Conservation (phyloP, 2,888 invertebrate genomes). For the Xestia rhomboidea region DNA sequence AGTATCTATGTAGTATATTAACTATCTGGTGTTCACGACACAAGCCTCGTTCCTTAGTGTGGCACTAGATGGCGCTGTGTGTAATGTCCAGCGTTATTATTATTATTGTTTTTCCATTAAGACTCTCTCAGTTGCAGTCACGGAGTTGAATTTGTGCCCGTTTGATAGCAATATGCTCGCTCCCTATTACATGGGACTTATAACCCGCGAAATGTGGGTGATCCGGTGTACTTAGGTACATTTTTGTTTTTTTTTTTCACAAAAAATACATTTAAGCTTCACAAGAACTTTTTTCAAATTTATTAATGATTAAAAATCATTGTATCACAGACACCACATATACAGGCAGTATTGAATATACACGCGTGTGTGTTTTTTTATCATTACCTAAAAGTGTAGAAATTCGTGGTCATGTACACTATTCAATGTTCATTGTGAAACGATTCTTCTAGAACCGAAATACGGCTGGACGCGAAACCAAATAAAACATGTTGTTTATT, state of each 20-base stretch:
- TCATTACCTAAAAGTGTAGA: not conserved
- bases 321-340: too few relatives aligned
- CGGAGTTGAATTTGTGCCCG: not conserved
- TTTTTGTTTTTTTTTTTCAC: too few relatives aligned
- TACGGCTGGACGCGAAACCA: not conserved
- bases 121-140: not conserved
- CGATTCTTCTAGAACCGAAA: not conserved
- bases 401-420: not conserved
- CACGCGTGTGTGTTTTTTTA: not conserved
- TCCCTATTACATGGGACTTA: not conserved
- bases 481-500: not conserved
- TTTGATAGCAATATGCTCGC: not conserved
- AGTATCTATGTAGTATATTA: too few relatives aligned
- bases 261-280: too few relatives aligned
- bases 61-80: too few relatives aligned
- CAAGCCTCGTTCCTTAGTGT: too few relatives aligned
- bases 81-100: too few relatives aligned
- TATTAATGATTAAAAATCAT: too few relatives aligned
- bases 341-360: not conserved
- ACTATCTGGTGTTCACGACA: too few relatives aligned
- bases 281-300: too few relatives aligned
- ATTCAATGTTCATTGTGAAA: not conserved
- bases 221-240: not conserved
- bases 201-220: not conserved
- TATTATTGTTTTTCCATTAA: not conserved